Conservation (phyloP, 2,113 vertebrate species). For the Tretioscincus oriximinensis region DNA sequence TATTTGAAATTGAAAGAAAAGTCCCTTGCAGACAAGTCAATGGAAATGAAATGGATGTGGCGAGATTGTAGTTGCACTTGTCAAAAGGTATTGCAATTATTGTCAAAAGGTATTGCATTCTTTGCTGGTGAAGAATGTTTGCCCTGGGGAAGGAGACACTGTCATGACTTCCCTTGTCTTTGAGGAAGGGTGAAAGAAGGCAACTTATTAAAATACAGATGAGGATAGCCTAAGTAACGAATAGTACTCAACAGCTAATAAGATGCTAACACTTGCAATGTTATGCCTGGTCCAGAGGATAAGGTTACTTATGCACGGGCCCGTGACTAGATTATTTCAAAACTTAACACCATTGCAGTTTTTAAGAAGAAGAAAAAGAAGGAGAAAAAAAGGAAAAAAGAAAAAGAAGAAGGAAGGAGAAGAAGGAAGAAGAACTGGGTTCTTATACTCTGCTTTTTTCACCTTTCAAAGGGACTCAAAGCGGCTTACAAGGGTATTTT, state of each 20-base stretch:
- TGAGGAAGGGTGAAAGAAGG: constrained; percentile 42
- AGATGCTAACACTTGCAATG: neutral
- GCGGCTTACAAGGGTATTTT: too few species aligned
- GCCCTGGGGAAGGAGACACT: constrained; percentile 67
- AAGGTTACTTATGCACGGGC: neutral
- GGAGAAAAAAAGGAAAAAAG: too few species aligned
- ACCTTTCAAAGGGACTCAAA: too few species aligned
- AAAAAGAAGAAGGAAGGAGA: too few species aligned
- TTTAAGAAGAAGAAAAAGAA: too few species aligned
- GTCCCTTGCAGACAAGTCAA: constrained; percentile 46
- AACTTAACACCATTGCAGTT: neutral
- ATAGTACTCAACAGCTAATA: constrained; percentile 16
- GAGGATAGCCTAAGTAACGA: constrained; percentile 33
- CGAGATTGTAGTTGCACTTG: constrained; percentile 67
- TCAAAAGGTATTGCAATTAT: constrained; percentile 70
- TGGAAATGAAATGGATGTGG: constrained; percentile 63
- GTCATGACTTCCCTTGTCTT: constrained; percentile 61
- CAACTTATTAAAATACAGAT: constrained; percentile 53
- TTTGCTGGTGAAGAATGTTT: constrained; percentile 64
- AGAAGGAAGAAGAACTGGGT: too few species aligned
- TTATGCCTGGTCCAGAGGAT: rapidly evolving
- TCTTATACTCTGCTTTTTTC: too few species aligned
- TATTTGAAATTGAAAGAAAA: constrained; percentile 55
- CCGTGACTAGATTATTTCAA: neutral
- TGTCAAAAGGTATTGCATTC: constrained; percentile 66